phyloP scores from a whole-genome alignment of 2,113 vertebrate genomes.

The Rattus rattus region DNA sequence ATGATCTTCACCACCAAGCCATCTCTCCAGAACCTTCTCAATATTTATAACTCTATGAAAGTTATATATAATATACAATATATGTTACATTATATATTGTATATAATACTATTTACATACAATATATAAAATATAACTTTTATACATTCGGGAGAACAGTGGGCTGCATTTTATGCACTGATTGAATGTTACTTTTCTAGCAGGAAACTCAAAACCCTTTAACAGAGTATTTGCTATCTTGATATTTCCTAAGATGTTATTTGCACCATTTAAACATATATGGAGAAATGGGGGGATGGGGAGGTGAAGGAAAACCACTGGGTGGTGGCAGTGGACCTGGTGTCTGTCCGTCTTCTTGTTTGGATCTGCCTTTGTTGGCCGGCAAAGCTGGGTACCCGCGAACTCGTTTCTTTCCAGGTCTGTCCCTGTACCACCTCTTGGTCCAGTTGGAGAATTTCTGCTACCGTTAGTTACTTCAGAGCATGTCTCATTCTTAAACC shows the following conservation, averaged over 20 bases:
- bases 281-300: background rate
- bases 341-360: background rate
- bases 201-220: background rate
- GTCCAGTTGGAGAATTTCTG: background rate
- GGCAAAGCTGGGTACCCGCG: background rate
- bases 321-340: background rate
- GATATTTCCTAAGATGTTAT: background rate
- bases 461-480: background rate
- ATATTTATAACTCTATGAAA: background rate
- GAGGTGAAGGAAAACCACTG: background rate
- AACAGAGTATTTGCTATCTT: background rate
- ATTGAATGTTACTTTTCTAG: background rate
- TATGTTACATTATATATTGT: too few relatives aligned
- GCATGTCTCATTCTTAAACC: background rate
- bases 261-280: background rate
- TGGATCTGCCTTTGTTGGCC: background rate
- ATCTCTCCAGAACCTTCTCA: background rate
- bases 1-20: background rate
- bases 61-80: too few relatives aligned
- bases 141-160: background rate
- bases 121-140: too few relatives aligned
- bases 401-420: background rate
- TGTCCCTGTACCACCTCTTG: background rate
- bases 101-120: too few relatives aligned
- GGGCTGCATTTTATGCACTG: background rate